Percentiles rank a stretch among this genome's conserved stretches.
Evolutionary conservation across 2,113 vertebrate genomes (phyloP).

Genomic region (Genyomyrus donnyi): DNA sequence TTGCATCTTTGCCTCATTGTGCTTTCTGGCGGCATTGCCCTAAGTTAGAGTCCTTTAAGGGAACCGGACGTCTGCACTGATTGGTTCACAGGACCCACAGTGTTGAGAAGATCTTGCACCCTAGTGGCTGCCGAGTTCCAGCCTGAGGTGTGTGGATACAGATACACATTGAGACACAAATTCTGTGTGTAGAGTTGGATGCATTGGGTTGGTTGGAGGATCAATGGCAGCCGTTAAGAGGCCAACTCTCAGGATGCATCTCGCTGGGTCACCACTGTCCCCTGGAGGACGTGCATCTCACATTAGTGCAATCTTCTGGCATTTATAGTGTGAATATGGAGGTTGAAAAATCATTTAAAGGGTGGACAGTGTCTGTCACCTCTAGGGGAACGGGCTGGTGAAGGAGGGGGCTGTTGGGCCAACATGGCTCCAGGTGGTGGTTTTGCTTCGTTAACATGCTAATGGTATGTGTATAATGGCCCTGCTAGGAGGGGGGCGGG

Average conservation of each 20-base stretch:
- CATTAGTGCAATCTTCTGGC: neutral
- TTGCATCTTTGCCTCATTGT: neutral
- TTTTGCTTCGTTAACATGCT: neutral
- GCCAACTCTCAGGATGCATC: neutral
- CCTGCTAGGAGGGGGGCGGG: neutral
- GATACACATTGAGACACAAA: neutral
- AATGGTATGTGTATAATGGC: neutral
- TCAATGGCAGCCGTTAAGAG: neutral
- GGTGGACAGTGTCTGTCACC: neutral
- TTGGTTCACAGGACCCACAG: neutral
- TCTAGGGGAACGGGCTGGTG: neutral
- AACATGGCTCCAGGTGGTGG: neutral
- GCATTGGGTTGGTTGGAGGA: neutral
- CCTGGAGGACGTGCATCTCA: neutral
- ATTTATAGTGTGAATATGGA: neutral
- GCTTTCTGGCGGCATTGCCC: neutral
- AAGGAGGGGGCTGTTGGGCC: neutral
- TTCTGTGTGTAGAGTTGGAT: neutral
- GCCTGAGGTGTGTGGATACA: neutral
- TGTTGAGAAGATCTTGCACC: neutral
- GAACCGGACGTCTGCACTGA: neutral
- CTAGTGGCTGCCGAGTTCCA: neutral
- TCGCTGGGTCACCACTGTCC: neutral
- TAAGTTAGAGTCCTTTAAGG: neutral
- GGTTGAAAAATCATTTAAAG: neutral